Evolutionary conservation across 2,113 vertebrate species (phyloP), one percentile per base, ranked within the genome.

Genomic region (pig (Sus scrofa)): DNA sequence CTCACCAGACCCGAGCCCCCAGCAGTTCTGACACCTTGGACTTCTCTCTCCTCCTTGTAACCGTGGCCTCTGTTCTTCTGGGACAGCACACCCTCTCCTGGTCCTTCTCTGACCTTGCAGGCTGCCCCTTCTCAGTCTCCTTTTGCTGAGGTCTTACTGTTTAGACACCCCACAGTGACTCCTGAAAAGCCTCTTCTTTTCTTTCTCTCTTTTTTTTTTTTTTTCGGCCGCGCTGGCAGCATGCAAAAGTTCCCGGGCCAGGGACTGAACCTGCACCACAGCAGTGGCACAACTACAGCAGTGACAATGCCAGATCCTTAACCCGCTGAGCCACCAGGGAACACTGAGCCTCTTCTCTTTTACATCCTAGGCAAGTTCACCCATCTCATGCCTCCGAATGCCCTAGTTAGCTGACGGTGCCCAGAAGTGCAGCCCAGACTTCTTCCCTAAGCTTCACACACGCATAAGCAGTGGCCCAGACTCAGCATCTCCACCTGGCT

Each of bases 381-480:
- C 34, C 52, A 11, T 19, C 74, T 44, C 34, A 7, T 20, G 37
- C 56, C 84, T 92, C 11, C 13, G 37, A 67, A 89, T 6, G 56
- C 62, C 34, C 22, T 30, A 27, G 1, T 62, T 19, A 39, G 79
- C 39, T 3, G 50, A 84, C 54, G 18, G 67, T 3, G 3, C 44
- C 58, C 56, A 52, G 24, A 3, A 19, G 19, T 0, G 7, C 9
- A 39, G 86, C 63, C 24, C 70, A 75, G 79, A 52, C 30, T 71
- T 67, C 15, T 37, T 39, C 75, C 65, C 78, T 58, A 27, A 26
- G 63, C 52, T 56, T 37, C 44, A 82, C 52, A 27, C 0, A 0
- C 2, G 4, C 4, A 14, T 3, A 8, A 44, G 30, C 54, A 24
- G 37, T 0, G 7, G 19, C 54, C 13, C 5, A n/a, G n/a, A 34